Evolutionary conservation across 2,797 vertebrate genomes (phyloP), one percentile per base, ranked within the genome.

Genomic region (Xenentodon cancila): DNA sequence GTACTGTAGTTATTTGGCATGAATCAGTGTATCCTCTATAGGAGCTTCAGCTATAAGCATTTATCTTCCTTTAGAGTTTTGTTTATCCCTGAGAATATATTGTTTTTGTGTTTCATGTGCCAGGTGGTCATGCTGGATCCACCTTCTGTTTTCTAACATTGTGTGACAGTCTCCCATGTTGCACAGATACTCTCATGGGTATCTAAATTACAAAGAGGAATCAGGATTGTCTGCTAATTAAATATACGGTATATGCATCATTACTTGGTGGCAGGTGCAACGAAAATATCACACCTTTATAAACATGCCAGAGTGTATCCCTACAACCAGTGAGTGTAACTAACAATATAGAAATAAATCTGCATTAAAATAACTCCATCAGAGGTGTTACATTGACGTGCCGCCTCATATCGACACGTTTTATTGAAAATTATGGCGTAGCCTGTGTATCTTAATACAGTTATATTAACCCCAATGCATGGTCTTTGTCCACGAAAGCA

Each of bases 61-160:
- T 25, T 16, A 1, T 55, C 16, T 30, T 57, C 13, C 7, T 55
- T 40, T 18, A 51, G 25, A 51, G 13, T 52, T 2, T 18, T 32
- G 0, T 60, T 57, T 30, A 1, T 61, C 1, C 45, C 3, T 45
- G 2, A 45, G 2, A 56, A 22, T 62, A 17, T 2, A 53, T 72
- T 25, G 47, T 18, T 53, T 9, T 21, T 20, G 45, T 21, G 0
- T 32, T 54, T 68, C 37, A 40, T 52, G 15, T 47, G n/a, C 46
- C 65, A 74, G 71, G 25, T 82, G 59, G 49, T 59, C 68, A 16
- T 32, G 67, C 65, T 48, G 54, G 27, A 60, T 54, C 59, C 58
- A 71, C 42, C 74, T 79, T 60, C 67, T 63, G 73, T 69, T 73
- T 69, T n/a, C 37, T 69, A 64, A 62, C 61, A 15, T 16, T 47